phyloP scores from a whole-genome alignment of 2,797 vertebrate genomes.

The Centropyge bicolor region DNA sequence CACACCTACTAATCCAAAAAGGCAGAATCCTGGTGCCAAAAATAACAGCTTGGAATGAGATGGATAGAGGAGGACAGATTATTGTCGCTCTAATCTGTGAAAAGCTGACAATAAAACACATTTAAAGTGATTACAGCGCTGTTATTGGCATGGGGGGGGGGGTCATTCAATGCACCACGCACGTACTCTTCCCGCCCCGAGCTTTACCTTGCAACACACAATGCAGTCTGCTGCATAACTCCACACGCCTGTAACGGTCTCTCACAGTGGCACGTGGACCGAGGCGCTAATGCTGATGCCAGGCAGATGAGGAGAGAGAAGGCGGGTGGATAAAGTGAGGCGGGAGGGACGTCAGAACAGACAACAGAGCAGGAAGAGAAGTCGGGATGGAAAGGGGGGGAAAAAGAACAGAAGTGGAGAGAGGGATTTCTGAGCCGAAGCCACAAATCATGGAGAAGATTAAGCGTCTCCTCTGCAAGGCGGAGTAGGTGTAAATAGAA shows the following conservation, averaged over 20 bases:
- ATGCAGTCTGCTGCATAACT: slow-evolving; percentile 32
- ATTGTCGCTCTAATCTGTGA: slow-evolving; percentile 84
- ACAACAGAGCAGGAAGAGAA: slow-evolving; percentile 28
- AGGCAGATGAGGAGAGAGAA: slow-evolving; percentile 36
- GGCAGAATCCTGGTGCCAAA: slow-evolving; percentile 81
- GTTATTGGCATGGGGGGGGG: slow-evolving; percentile 74
- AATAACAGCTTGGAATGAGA: slow-evolving; percentile 86
- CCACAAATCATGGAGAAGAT: slow-evolving; percentile 76
- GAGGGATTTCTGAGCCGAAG: slow-evolving; percentile 62
- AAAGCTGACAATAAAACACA: slow-evolving; percentile 86
- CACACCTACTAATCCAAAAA: slow-evolving; percentile 85
- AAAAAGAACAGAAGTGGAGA: slow-evolving; percentile 35
- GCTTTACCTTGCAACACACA: slow-evolving; percentile 44
- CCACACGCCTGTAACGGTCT: slow-evolving; percentile 42
- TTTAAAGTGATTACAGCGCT: slow-evolving; percentile 83
- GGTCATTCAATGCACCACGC: slow-evolving; percentile 49
- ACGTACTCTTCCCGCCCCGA: slow-evolving; percentile 30
- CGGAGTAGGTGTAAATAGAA: slow-evolving; percentile 81
- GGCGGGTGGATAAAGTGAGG: slow-evolving; percentile 15
- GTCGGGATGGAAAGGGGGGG: slow-evolving; percentile 30
- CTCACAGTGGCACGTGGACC: slow-evolving; percentile 38
- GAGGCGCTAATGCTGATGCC: slow-evolving; percentile 31
- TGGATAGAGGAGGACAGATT: slow-evolving; percentile 85
- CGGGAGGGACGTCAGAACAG: slow-evolving; percentile 4
- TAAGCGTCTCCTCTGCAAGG: slow-evolving; percentile 65